phyloP scores from a whole-genome alignment of 2,113 vertebrate species.

The Tupaia tana region DNA sequence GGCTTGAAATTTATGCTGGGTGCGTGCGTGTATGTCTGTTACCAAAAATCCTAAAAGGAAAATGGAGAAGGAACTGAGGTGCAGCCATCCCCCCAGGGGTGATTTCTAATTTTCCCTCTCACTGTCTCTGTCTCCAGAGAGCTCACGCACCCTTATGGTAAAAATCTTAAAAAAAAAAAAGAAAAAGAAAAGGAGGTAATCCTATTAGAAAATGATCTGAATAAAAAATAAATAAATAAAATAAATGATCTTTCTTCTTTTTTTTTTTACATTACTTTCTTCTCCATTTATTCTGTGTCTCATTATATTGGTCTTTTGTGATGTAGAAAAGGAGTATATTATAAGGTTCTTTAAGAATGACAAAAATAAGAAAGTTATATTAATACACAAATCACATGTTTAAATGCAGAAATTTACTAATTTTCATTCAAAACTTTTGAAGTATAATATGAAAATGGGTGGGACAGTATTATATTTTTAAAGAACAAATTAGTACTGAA shows the following conservation, averaged over 20 bases:
- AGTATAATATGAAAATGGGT: not conserved
- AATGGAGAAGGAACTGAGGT: too few relatives aligned
- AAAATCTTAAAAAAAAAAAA: too few relatives aligned
- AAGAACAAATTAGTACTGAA: not conserved
- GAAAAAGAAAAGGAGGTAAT: not conserved
- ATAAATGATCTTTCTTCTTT: not conserved
- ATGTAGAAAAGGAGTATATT: not conserved
- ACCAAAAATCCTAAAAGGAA: too few relatives aligned
- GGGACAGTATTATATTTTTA: not conserved
- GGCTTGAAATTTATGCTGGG: too few relatives aligned
- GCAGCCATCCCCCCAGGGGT: too few relatives aligned
- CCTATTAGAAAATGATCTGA: not conserved
- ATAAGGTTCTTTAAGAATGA: conserved; percentile 1
- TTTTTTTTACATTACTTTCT: not conserved
- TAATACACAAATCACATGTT: not conserved
- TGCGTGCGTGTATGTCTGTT: too few relatives aligned
- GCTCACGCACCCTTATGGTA: too few relatives aligned
- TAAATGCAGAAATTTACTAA: not conserved
- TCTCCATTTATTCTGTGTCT: not conserved
- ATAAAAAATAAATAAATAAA: not conserved
- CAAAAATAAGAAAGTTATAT: conserved; percentile 26
- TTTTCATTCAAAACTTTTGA: conserved; percentile 41
- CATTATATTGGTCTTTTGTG: not conserved
- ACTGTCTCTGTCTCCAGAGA: too few relatives aligned
- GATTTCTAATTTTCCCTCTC: too few relatives aligned